Base-by-base conservation (phyloP, 2,113 vertebrate species). In the Leucoraja erinaceus region DNA sequence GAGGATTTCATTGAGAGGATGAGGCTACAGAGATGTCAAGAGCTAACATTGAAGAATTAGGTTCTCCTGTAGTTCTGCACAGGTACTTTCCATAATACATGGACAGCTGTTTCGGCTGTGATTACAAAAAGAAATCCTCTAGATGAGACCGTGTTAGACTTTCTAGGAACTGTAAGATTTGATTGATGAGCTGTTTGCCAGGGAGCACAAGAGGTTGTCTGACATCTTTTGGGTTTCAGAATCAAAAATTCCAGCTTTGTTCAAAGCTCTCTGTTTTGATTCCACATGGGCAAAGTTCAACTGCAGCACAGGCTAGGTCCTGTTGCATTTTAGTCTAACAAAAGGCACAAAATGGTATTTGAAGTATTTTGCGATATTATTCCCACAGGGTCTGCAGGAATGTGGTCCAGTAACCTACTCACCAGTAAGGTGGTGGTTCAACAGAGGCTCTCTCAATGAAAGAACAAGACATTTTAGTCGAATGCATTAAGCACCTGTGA, bases 291-390 rank as follows among this genome's bases (percentile, higher is more conserved):
- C 20, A 54, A 20, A 91, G 4, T 54, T 72, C 90, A 91, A 91
- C 90, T 54, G n/a, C 25, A 91, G 68, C 90, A 84, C 81, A 54
- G 31, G 25, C 68, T 90, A 56, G 81, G 61, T 86, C 66, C 66
- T 70, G 66, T 90, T 70, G n/a, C 88, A 90, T 47, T 90, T 90
- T 22, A 59, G 10, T 70, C 88, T 25, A 90, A 90, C 31, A 90
- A 90, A 90, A 90, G 63, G 63, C 66, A 90, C 66, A 90, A 90
- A 90, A 16, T 47, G 88, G 88, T 72, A 72, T 72, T 72, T 74
- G 68, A 38, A 54, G 20, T 91, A 38, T 91, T 47, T 72, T 47
- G 90, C 8, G 10, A 91, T 91, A 47, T 91, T 72, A 54, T 31
- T 74, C 68, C 90, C 90, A 47, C 33, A 25, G 33, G 31, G 14